A percentile compares a stretch with the other conserved stretches of the same genome.
phyloP scores from a whole-genome alignment of 2,888 invertebrate species.

The Bugulina stolonifera region DNA sequence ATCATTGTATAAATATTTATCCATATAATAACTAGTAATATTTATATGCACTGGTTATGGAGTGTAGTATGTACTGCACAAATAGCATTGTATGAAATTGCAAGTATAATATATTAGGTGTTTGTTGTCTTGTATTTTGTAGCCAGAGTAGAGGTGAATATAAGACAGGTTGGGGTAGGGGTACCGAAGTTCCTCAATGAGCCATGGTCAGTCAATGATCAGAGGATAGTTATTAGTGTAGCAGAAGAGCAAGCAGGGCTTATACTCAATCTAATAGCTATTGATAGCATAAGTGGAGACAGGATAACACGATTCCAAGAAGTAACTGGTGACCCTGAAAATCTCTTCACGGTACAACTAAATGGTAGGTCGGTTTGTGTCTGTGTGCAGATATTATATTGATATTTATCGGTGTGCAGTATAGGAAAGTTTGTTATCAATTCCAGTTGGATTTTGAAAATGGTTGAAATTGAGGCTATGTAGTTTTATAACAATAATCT shows the following conservation, averaged over 20 bases:
- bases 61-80: too few relatives aligned
- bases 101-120: too few relatives aligned
- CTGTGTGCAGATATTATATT: too few relatives aligned
- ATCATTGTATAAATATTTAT: too few relatives aligned
- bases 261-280: background rate
- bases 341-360: background rate
- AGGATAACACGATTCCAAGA: background rate
- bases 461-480: too few relatives aligned
- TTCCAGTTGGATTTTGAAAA: too few relatives aligned
- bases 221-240: background rate
- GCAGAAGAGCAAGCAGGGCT: background rate
- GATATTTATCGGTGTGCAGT: too few relatives aligned
- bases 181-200: slow-evolving; percentile 13
- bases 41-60: too few relatives aligned
- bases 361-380: slow-evolving; percentile 10
- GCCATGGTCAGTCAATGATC: background rate
- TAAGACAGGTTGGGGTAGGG: slow-evolving; percentile 22
- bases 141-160: slow-evolving; percentile 4
- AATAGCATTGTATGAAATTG: too few relatives aligned
- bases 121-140: background rate
- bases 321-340: slow-evolving; percentile 14
- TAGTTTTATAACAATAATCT: too few relatives aligned
- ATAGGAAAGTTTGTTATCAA: too few relatives aligned
- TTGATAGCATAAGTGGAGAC: background rate
- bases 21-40: too few relatives aligned